Conservation (phyloP, 2,797 vertebrate species). For the Manis pentadactyla region DNA sequence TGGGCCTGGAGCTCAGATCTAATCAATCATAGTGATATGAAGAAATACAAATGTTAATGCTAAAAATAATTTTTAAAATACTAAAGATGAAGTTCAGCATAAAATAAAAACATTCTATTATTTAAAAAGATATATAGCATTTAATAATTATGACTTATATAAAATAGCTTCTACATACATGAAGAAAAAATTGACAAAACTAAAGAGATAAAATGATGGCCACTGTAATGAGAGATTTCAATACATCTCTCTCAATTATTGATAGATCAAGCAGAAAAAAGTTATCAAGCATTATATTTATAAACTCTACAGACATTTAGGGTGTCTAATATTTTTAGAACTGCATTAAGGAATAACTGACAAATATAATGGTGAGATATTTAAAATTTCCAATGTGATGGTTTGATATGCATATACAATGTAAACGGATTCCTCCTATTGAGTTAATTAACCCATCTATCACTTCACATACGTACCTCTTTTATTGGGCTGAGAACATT, state of each 20-base stretch:
- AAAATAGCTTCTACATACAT: too few species aligned
- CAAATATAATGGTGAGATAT: neutral
- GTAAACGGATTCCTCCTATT: neutral
- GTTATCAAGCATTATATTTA: neutral
- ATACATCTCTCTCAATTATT: neutral
- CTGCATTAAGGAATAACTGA: neutral
- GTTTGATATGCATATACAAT: neutral
- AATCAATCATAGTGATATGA: neutral
- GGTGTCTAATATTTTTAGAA: neutral
- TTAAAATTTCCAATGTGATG: neutral
- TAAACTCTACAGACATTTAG: neutral
- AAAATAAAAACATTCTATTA: neutral
- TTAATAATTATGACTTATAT: too few species aligned
- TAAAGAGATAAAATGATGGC: neutral
- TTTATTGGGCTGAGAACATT: neutral
- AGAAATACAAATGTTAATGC: neutral
- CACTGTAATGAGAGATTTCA: neutral
- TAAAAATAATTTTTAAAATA: neutral
- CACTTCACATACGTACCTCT: neutral
- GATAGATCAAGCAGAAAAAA: neutral
- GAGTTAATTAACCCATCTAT: neutral
- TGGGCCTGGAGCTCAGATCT: neutral
- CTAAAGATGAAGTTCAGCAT: neutral
- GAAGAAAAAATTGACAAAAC: too few species aligned
- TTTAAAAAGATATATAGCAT: too few species aligned